Evolutionary conservation across 92 coral and sea anemone genomes (phyloP), one percentile per base, ranked within the genome.

Genomic region (Parazoanthus darwini): DNA sequence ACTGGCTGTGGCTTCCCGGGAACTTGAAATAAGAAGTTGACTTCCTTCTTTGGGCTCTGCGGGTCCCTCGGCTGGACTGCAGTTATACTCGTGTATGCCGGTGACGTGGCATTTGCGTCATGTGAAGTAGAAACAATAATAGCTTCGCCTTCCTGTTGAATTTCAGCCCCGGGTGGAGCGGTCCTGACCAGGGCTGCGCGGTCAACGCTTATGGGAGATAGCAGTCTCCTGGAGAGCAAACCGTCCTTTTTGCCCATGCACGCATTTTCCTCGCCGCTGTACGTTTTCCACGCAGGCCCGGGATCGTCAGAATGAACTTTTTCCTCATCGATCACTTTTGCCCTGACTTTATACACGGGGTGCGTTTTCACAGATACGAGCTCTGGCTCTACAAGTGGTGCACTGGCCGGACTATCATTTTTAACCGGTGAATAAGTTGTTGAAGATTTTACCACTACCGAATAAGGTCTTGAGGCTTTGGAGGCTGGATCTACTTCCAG

Each of bases 21-120:
- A 78, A 95, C 90, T 73, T 94, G 96, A 83, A 95, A 95, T 66
- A 94, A 93, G 65, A 93, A 90, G 68, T 94, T 91, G 25, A 95
- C 96, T 75, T 88, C 76, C 58, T 89, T 82, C 63, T 78, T 54
- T 65, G 91, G 82, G 37, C 82, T 77, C 70, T 82, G 91, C 22
- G 79, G 66, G 23, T 84, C 87, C 6, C 68, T 71, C 6, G 85
- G 81, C 35, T 83, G 29, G 50, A 88, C 90, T 22, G 88, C 79
- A 39, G 89, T 80, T 18, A 68, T 77, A 46, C 82, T 85, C 8
- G 85, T 91, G 77, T 91, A 91, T 20, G 93, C 59, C 63, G 93
- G 90, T 7, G 89, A 81, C 88, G 79, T 86, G 16, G 90, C 77
- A 33, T 54, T 81, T 6, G 82, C 92, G 50, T 79, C 68, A 22